Evolutionary conservation across 2,888 invertebrate species (phyloP).

Genomic region (Metallyticus violacea): DNA sequence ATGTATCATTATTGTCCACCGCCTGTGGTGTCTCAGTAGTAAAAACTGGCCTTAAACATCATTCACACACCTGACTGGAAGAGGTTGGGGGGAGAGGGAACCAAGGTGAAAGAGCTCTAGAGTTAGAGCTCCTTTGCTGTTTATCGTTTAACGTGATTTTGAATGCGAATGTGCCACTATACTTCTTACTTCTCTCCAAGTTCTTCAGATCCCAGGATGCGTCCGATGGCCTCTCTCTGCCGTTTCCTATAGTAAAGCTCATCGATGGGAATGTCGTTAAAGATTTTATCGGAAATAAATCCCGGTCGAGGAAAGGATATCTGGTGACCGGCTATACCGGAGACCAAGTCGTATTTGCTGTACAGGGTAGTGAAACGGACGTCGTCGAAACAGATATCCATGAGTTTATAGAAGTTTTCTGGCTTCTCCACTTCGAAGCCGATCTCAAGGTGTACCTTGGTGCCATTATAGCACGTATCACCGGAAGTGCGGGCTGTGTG

Average conservation of each 20-base stretch:
- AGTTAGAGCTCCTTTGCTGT: no score
- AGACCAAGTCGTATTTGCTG: constrained; percentile 51
- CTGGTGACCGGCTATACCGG: constrained; percentile 51
- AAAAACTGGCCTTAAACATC: no score
- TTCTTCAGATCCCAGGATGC: constrained; percentile 13
- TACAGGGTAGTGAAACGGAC: constrained; percentile 52
- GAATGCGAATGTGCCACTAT: no score
- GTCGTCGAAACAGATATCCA: constrained; percentile 56
- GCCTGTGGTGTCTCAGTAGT: no score
- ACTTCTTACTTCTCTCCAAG: constrained; percentile 23
- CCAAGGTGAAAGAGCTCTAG: no score
- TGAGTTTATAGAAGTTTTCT: constrained; percentile 49
- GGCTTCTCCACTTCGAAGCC: constrained; percentile 50
- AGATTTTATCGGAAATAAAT: constrained; percentile 53
- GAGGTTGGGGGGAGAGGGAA: no score
- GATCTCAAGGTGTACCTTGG: constrained; percentile 50
- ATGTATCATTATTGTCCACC: no score
- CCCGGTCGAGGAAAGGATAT: constrained; percentile 50
- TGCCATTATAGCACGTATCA: constrained; percentile 48
- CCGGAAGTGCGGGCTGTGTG: constrained; percentile 48
- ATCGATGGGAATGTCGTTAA: constrained; percentile 44
- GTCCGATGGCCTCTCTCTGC: constrained; percentile 18
- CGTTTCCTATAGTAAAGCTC: constrained; percentile 39
- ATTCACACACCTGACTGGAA: no score
- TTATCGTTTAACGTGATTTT: no score